Conservation (phyloP, 2,797 vertebrate species). For the Sebastiscus albofasciatus region DNA sequence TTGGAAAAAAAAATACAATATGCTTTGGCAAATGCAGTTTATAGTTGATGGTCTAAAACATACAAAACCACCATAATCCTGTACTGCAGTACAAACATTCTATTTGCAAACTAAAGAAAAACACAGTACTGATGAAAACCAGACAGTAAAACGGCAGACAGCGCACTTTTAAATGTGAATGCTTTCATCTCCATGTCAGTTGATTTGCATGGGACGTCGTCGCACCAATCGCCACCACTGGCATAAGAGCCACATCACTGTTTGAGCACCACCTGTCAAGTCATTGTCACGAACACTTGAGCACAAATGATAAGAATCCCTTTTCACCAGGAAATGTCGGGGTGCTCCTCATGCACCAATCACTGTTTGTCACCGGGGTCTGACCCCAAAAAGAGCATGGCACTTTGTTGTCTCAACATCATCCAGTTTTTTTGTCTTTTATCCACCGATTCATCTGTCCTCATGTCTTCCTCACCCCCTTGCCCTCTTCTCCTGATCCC, state of each 20-base stretch:
- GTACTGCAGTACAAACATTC: not conserved
- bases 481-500: conserved; percentile 21
- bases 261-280: conserved; percentile 51
- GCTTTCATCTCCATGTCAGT: conserved; percentile 29
- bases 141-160: conserved; percentile 82
- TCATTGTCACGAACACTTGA: conserved; percentile 41
- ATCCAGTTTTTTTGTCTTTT: not conserved
- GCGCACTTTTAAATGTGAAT: conserved; percentile 35
- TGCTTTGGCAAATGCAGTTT: not conserved
- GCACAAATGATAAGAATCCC: conserved; percentile 20
- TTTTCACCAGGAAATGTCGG: conserved; percentile 30
- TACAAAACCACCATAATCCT: not conserved
- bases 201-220: conserved; percentile 81
- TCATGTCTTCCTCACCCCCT: conserved; percentile 49
- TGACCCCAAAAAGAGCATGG: conserved; percentile 41
- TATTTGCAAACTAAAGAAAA: too few species aligned
- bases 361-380: conserved; percentile 49
- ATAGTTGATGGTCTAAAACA: not conserved
- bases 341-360: conserved; percentile 46
- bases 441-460: conserved; percentile 17
- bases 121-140: conserved; percentile 72
- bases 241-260: conserved; percentile 30
- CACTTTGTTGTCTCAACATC: conserved; percentile 43
- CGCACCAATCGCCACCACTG: conserved; percentile 52
- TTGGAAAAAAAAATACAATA: not conserved